Evolutionary conservation across 1,140 invertebrate genomes (phyloP), one percentile per base, ranked within the genome.

Genomic region (Zophobas morio): DNA sequence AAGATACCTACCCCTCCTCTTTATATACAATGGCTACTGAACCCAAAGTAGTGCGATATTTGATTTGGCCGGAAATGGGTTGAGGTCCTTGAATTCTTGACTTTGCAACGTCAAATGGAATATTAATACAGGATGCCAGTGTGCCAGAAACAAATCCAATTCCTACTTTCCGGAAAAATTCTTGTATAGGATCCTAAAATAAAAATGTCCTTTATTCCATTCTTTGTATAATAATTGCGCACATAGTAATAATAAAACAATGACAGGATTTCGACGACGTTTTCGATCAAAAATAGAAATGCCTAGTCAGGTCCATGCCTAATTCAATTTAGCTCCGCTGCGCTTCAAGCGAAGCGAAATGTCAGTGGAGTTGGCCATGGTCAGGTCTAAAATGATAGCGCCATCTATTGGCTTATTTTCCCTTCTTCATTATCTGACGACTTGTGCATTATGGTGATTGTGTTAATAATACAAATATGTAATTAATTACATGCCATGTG

Each of bases 71-170:
- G 1, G 89, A 84, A 4, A 90, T 87, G 1, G 95, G 95, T 87
- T 98, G 96, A 2, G 96, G 95, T 0, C 96, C 95, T 87, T 98
- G 97, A 80, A 98, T 98, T 75, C 97, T 89, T 83, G 95, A 97
- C 87, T 98, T 98, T 4, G 96, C 97, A 2, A 98, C 97, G 86
- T 98, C 97, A 87, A 98, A 98, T 36, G 96, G 96, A 88, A 98
- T 98, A 85, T 98, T 98, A 34, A 96, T 87, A 83, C 92, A 92
- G 0, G 95, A 97, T 33, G 93, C 95, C 20, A 97, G 83, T 0
- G 93, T 93, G 5, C 96, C 96, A 33, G 96, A 94, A 33, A 89
- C 87, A 83, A 98, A 96, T 56, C 96, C 96, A 76, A 98, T 93
- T 2, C 89, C 85, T 1, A 97, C 89, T 86, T 94, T 93, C 33